A percentile compares a stretch with the other conserved stretches of the same genome.
Evolutionary conservation across 37 sponge, comb jelly and placozoan species (phyloP).

Genomic region (Spongia lamella): DNA sequence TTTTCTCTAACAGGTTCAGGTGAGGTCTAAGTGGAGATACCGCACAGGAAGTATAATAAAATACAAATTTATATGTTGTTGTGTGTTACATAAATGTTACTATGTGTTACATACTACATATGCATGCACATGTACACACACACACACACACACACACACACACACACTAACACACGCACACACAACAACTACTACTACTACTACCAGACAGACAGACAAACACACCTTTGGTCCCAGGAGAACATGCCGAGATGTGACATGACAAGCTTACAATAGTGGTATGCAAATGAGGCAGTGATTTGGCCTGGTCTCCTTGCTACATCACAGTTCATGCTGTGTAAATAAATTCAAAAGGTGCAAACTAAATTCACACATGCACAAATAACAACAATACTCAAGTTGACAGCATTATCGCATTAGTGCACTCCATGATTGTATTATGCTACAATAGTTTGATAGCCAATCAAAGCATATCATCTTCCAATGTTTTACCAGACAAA

Average conservation of each 20-base stretch:
- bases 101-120: not conserved
- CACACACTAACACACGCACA: slow-evolving; percentile 11
- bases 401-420: too few relatives aligned
- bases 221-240: slow-evolving; percentile 56
- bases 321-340: slow-evolving; percentile 43
- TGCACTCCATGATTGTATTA: too few relatives aligned
- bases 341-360: not conserved
- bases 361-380: not conserved
- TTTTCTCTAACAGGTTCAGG: slow-evolving; percentile 77
- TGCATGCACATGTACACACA: slow-evolving; percentile 1
- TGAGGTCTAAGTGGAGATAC: slow-evolving; percentile 44
- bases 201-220: not conserved
- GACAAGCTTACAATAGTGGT: slow-evolving; percentile 71
- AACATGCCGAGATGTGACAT: slow-evolving; percentile 76
- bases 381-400: not conserved
- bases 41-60: too few relatives aligned
- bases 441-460: too few relatives aligned
- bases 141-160: slow-evolving; percentile 6
- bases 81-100: too few relatives aligned
- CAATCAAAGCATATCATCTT: too few relatives aligned
- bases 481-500: too few relatives aligned
- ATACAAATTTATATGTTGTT: too few relatives aligned
- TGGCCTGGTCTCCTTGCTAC: slow-evolving; percentile 23
- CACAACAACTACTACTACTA: not conserved
- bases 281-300: slow-evolving; percentile 37